phyloP scores from a whole-genome alignment of 2,113 vertebrate genomes.

The Anolis sagrei region DNA sequence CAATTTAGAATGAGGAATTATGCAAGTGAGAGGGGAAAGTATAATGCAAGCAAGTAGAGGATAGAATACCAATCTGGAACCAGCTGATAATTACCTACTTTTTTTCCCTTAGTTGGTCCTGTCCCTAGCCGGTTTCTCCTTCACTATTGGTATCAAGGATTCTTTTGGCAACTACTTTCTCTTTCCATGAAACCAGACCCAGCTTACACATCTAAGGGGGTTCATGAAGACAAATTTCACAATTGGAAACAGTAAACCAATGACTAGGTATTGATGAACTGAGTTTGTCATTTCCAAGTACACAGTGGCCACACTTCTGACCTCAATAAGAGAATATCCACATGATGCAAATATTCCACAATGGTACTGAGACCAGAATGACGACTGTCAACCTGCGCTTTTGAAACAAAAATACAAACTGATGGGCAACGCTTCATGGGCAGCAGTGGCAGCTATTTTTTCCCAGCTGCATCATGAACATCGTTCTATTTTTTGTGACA shows the following conservation, averaged over 20 bases:
- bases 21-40: background rate
- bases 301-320: background rate
- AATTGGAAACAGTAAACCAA: background rate
- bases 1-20: background rate
- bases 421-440: background rate
- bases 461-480: background rate
- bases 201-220: background rate
- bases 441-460: background rate
- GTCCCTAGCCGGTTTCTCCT: background rate
- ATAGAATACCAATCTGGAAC: background rate
- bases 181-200: background rate
- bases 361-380: background rate
- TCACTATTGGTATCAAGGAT: background rate
- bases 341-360: background rate
- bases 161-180: background rate
- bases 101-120: background rate
- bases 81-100: background rate
- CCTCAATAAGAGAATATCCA: background rate
- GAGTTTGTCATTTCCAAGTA: background rate
- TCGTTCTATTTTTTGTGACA: background rate
- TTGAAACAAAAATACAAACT: too few relatives aligned
- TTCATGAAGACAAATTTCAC: background rate
- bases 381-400: background rate
- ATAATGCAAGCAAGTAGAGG: background rate
- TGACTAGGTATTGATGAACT: background rate